Evolutionary conservation across 2,113 vertebrate genomes (phyloP), one percentile per base, ranked within the genome.

Genomic region (rabbit (Oryctolagus cuniculus)): DNA sequence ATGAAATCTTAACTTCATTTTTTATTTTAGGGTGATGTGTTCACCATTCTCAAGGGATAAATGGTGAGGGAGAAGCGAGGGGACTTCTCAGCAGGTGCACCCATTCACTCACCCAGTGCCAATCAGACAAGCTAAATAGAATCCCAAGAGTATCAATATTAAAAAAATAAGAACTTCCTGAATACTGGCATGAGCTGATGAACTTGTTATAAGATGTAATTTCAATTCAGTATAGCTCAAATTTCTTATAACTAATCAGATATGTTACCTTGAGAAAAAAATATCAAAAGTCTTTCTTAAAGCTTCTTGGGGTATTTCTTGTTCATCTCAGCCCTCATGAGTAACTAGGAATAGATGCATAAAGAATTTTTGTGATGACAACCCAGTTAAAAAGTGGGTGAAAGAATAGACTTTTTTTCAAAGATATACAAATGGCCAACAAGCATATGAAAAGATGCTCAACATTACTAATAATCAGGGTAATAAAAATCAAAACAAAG

Each of bases 91-190:
- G 38, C 36, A 63, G n/a, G 25, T 38, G 0, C 3, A 58, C 8
- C 12, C 21, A 7, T 34, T 38, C 36, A 38, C 1, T 66, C 64
- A 82, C 70, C 55, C 49, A 86, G n/a, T 11, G 13, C 5, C 44
- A 83, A 19, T 13, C 51, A 75, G 11, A 51, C 16, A 89, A 72
- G 24, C 25, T 10, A 44, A 63, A 87, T 8, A 36, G 61, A 67
- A 78, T 51, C 67, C 15, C 53, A 27, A 15, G 10, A 79, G 44
- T 75, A 72, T 58, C 22, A 29, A 34, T 70, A 74, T 16, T 70
- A 82, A 95, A 27, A 27, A 49, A 38, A 80, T 38, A 61, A 69
- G 74, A 49, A n/a, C 84, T 51, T 58, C 61, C 88, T 90, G 58
- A 77, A 78, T 55, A 64, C 55, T 51, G 78, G 27, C 21, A 64